Evolutionary conservation across 2,113 vertebrate genomes (phyloP).

Genomic region (Varanus komodoensis): DNA sequence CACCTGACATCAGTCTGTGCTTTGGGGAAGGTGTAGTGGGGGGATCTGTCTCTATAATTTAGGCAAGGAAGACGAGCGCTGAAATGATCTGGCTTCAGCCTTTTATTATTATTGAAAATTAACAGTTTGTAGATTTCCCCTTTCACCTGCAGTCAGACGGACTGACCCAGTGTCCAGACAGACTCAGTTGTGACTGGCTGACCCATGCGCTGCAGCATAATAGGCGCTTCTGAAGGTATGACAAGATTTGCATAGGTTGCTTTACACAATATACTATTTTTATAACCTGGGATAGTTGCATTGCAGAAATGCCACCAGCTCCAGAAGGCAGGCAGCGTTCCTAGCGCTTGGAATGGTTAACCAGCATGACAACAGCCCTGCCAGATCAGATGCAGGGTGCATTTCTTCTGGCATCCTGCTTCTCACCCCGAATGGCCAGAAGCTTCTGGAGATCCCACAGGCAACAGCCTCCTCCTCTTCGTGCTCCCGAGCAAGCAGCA

Average conservation of each 20-base stretch:
- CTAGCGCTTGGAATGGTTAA: too few species aligned
- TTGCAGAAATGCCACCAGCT: slow-evolving; percentile 13
- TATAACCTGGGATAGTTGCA: neutral
- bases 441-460: too few species aligned
- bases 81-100: fast-evolving
- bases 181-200: neutral
- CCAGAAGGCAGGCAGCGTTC: neutral
- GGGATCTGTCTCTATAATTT: neutral
- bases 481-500: too few species aligned
- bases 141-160: neutral
- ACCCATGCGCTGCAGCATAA: neutral
- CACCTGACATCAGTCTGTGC: neutral
- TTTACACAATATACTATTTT: fast-evolving
- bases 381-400: too few species aligned
- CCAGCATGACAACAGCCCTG: too few species aligned
- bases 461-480: too few species aligned
- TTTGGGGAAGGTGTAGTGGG: neutral
- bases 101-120: neutral
- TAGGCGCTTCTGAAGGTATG: neutral
- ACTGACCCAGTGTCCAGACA: neutral
- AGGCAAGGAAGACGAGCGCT: neutral
- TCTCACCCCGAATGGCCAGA: too few species aligned
- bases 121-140: neutral
- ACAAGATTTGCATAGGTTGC: fast-evolving
- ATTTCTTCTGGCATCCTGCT: too few species aligned